Evolutionary conservation across 2,888 invertebrate species (phyloP).

Genomic region (Hirtodrosophila histrioides): DNA sequence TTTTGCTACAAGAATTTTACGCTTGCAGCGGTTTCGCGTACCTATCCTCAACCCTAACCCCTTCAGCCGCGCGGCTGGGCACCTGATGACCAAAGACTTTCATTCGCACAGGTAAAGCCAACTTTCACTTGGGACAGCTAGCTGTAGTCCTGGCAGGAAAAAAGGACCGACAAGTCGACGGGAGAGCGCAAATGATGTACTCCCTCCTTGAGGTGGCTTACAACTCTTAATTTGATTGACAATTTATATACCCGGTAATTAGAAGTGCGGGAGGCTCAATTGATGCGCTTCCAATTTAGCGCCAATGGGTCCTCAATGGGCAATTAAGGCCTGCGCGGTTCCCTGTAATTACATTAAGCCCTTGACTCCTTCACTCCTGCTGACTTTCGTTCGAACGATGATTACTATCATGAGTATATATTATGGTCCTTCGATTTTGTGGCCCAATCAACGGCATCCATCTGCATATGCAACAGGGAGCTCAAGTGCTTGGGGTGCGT

Average conservation of each 20-base stretch:
- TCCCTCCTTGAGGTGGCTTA: not conserved
- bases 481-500: not conserved
- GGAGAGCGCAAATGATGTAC: not conserved
- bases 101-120: conserved; percentile 52
- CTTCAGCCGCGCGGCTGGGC: conserved; percentile 58
- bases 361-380: conserved; percentile 31
- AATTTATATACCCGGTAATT: conserved; percentile 58
- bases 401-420: conserved; percentile 35
- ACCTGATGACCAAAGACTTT: conserved; percentile 57
- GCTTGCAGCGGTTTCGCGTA: conserved; percentile 30
- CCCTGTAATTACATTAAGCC: too few species aligned
- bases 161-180: not conserved
- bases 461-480: conserved; percentile 47
- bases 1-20: conserved; percentile 74
- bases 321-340: conserved; percentile 46
- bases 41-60: conserved; percentile 30
- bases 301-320: conserved; percentile 49
- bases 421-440: conserved; percentile 53
- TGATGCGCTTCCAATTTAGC: conserved; percentile 65
- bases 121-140: conserved; percentile 46
- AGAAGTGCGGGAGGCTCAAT: conserved; percentile 48
- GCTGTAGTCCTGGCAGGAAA: conserved; percentile 5
- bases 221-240: conserved; percentile 43
- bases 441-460: conserved; percentile 62
- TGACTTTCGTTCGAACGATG: conserved; percentile 37